These are phyloP conservation scores for Stramonita haemastoma DNA, from an alignment of 2,888 invertebrate species.

Conservation along the genomic window DNA sequence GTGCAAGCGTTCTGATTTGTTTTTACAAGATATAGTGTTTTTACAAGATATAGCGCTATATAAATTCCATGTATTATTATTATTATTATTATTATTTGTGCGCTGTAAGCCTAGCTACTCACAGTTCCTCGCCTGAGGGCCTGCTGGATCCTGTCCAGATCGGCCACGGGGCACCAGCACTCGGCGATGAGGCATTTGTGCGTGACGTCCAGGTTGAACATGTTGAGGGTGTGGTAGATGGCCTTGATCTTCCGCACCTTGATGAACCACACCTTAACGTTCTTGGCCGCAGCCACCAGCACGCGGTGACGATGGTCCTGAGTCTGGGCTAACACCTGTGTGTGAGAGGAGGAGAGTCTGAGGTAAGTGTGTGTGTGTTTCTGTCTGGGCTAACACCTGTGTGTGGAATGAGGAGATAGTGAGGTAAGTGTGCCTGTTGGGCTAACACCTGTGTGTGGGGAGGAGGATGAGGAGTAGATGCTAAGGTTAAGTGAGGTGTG, in stretches of 20 bases:
- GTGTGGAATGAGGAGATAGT: not conserved
- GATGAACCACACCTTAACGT: slow-evolving; percentile 96
- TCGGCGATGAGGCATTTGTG: slow-evolving; percentile 99
- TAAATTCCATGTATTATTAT: too few relatives aligned
- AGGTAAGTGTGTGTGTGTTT: too few relatives aligned
- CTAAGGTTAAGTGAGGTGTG: too few relatives aligned
- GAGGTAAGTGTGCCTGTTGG: slow-evolving; percentile 51
- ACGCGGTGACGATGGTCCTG: slow-evolving; percentile 97
- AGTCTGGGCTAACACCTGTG: slow-evolving; percentile 76
- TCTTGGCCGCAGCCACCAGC: slow-evolving; percentile 97
- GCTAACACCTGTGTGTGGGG: slow-evolving; percentile 69
- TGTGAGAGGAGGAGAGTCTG: not conserved
- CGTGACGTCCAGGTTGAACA: slow-evolving; percentile 99
- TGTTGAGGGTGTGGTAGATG: slow-evolving; percentile 97
- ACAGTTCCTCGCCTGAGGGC: slow-evolving; percentile 96
- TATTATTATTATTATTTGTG: too few relatives aligned
- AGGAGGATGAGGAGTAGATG: too few relatives aligned
- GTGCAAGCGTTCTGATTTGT: too few relatives aligned
- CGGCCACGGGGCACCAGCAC: slow-evolving; percentile 96
- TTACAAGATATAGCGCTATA: too few relatives aligned
- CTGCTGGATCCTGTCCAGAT: slow-evolving; percentile 95
- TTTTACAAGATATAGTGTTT: too few relatives aligned
- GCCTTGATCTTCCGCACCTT: slow-evolving; percentile 99
- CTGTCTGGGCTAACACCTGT: slow-evolving; percentile 77
- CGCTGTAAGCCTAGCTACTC: too few relatives aligned